phyloP scores from a whole-genome alignment of 2,888 invertebrate species.

The Eurois occulta region DNA sequence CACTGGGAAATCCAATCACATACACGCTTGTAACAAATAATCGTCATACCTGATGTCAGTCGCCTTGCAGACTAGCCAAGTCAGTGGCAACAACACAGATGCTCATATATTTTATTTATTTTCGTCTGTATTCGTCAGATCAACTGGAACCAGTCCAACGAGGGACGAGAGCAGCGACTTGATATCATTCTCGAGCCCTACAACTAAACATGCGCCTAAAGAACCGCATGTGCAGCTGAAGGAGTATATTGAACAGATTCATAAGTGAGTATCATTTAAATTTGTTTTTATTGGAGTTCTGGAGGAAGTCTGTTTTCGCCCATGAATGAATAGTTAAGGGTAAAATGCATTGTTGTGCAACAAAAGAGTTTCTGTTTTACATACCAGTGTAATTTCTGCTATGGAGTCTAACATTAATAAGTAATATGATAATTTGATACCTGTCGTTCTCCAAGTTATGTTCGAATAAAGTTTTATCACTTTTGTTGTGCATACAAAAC shows the following conservation, averaged over 20 bases:
- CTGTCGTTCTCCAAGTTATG: not conserved
- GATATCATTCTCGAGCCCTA: slow-evolving; percentile 93
- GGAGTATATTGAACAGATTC: slow-evolving; percentile 88
- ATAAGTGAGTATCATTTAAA: slow-evolving; percentile 71
- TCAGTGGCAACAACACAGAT: slow-evolving; percentile 23
- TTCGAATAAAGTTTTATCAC: not conserved
- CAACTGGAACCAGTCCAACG: slow-evolving; percentile 86
- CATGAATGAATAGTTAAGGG: not conserved
- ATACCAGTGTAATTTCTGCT: not conserved
- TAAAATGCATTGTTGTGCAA: not conserved
- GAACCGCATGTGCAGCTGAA: slow-evolving; percentile 90
- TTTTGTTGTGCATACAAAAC: slow-evolving; percentile 1
- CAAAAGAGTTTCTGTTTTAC: not conserved
- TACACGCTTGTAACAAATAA: not conserved
- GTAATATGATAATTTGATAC: not conserved
- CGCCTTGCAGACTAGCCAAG: slow-evolving; percentile 8
- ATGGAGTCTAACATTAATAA: not conserved
- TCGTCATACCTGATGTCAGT: slow-evolving; percentile 5
- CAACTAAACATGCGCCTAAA: slow-evolving; percentile 86
- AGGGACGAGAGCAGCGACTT: slow-evolving; percentile 90
- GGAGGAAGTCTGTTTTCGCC: not conserved
- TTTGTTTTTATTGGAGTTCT: not conserved
- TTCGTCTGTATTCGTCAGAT: slow-evolving; percentile 71
- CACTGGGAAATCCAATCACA: not conserved
- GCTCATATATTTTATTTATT: slow-evolving; percentile 52